These are phyloP conservation scores for Carapus acus DNA, from an alignment of 2,797 vertebrate genomes.

Conservation along the genomic window DNA sequence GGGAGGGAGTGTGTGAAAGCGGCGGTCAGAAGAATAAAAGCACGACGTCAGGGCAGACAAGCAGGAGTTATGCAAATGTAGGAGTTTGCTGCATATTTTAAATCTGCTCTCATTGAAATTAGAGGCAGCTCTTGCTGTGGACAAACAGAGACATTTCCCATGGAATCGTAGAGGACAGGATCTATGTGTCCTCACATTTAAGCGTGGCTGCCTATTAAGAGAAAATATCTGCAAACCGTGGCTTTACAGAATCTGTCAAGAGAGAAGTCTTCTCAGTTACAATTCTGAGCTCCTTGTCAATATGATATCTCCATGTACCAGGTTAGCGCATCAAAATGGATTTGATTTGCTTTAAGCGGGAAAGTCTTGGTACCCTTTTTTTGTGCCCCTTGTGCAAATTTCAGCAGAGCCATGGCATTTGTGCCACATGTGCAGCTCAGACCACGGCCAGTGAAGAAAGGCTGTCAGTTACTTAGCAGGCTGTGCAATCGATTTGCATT, in stretches of 20 bases:
- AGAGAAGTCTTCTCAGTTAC: conserved; percentile 10
- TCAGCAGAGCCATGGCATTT: conserved; percentile 32
- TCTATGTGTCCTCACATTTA: background rate
- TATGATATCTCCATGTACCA: conserved; percentile 11
- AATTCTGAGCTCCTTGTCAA: conserved; percentile 10
- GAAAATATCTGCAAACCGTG: conserved; percentile 6
- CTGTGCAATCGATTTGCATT: conserved; percentile 44
- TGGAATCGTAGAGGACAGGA: too few species aligned
- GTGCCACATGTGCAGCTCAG: conserved; percentile 29
- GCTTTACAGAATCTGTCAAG: background rate
- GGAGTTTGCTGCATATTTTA: background rate
- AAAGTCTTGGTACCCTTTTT: conserved; percentile 36
- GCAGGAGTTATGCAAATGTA: background rate
- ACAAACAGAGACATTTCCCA: too few species aligned
- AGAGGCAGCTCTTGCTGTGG: background rate
- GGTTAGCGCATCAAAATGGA: conserved; percentile 42
- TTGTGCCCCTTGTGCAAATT: conserved; percentile 32
- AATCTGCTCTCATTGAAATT: background rate
- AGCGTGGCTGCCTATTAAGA: background rate
- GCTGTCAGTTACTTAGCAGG: conserved; percentile 23
- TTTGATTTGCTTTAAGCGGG: conserved; percentile 38
- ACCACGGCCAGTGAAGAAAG: conserved; percentile 22
- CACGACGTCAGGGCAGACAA: conserved; percentile 17
- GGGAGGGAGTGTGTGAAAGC: conserved; percentile 1
- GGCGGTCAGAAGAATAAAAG: conserved; percentile 2